Evolutionary conservation across 2,113 vertebrate species (phyloP).

Genomic region (Nibea albiflora): DNA sequence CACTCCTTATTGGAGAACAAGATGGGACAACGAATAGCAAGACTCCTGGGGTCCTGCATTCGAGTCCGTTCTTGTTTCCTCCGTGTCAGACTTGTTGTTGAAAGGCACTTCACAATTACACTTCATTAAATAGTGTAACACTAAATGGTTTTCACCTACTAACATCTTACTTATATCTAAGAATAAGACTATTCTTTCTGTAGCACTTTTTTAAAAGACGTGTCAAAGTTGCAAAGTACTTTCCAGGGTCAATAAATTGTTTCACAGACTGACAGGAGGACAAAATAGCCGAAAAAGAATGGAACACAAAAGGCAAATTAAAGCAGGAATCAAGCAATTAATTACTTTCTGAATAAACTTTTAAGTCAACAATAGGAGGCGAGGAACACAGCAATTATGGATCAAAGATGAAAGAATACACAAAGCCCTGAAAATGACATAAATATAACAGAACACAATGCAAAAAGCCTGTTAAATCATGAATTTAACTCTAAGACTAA

Average conservation of each 20-base stretch:
- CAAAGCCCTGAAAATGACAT: conserved; percentile 19
- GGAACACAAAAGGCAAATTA: conserved; percentile 30
- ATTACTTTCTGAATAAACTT: conserved; percentile 19
- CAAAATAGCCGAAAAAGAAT: neutral
- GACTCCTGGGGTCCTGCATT: no score
- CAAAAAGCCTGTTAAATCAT: neutral
- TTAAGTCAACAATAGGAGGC: conserved; percentile 9
- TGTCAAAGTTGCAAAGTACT: conserved; percentile 17
- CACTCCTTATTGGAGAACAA: no score
- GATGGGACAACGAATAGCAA: no score
- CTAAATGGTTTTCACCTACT: conserved; percentile 12
- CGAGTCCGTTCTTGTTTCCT: no score
- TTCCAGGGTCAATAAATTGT: conserved; percentile 15
- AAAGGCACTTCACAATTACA: neutral
- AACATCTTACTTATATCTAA: neutral
- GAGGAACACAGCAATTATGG: neutral
- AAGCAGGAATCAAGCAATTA: conserved; percentile 19
- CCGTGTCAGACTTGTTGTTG: neutral
- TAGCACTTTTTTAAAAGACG: neutral
- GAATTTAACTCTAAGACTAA: conserved; percentile 6
- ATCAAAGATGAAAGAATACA: neutral
- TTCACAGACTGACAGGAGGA: conserved; percentile 1
- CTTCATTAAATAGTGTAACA: conserved; percentile 22
- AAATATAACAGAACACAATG: neutral
- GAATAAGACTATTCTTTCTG: conserved; percentile 3